Evolutionary conservation across 1,140 invertebrate genomes (phyloP).

Genomic region (Helicoverpa zea): DNA sequence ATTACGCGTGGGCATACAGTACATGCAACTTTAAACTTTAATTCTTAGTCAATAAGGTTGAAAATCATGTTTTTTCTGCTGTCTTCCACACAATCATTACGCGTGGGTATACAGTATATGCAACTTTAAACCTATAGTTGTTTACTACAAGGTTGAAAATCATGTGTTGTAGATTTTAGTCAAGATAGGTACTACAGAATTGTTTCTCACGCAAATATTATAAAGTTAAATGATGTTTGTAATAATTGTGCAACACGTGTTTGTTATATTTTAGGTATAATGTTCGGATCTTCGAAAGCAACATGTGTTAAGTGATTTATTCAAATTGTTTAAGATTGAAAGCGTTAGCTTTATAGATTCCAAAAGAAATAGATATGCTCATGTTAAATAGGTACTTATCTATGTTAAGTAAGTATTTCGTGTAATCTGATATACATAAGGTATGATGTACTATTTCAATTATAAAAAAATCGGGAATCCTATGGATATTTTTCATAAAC

Average conservation of each 20-base stretch:
- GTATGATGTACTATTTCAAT: neutral
- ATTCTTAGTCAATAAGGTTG: neutral
- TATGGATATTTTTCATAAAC: neutral
- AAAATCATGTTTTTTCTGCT: neutral
- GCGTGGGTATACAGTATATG: neutral
- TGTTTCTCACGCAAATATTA: conserved; percentile 1
- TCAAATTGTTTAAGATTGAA: too few species aligned
- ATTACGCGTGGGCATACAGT: neutral
- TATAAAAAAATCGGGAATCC: neutral
- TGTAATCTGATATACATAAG: too few species aligned
- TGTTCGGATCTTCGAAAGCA: too few species aligned
- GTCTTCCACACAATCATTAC: conserved; percentile 6
- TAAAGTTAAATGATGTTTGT: neutral
- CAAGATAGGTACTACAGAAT: neutral
- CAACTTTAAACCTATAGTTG: neutral
- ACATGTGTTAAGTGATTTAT: too few species aligned
- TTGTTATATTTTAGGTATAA: neutral
- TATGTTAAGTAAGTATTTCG: too few species aligned
- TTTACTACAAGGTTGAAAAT: neutral
- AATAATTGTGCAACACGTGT: neutral
- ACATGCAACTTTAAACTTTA: neutral
- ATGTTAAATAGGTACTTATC: too few species aligned
- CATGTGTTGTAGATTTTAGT: too few species aligned
- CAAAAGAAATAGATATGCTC: too few species aligned
- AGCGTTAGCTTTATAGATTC: too few species aligned